Evolutionary conservation across 2,797 vertebrate genomes (phyloP).

Genomic region (Tokudaia tokunoshimensis): DNA sequence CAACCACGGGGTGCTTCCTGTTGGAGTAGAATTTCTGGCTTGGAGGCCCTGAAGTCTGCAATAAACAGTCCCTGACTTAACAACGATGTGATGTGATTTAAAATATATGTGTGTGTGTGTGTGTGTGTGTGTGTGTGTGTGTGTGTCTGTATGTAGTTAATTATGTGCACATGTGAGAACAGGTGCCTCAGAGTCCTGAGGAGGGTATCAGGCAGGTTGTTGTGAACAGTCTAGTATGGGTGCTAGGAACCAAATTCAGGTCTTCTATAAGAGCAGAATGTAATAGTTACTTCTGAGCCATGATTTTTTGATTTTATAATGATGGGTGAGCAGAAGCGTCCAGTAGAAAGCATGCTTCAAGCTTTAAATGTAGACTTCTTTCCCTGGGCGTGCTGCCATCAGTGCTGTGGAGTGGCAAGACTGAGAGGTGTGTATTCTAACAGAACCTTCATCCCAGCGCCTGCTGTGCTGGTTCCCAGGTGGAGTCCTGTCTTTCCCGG

Average conservation of each 20-base stretch:
- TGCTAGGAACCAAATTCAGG: not conserved
- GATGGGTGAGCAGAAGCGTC: not conserved
- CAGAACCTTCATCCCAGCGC: not conserved
- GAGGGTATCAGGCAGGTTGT: not conserved
- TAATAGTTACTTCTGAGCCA: not conserved
- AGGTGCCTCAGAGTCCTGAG: not conserved
- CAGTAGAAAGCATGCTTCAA: not conserved
- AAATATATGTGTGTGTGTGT: not conserved
- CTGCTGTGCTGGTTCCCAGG: not conserved
- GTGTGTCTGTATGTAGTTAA: not conserved
- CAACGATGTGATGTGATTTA: not conserved
- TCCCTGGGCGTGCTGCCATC: not conserved
- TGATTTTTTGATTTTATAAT: not conserved
- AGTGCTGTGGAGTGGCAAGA: not conserved
- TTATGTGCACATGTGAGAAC: no score
- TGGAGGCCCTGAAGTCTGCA: not conserved
- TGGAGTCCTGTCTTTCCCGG: not conserved
- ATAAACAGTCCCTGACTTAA: not conserved
- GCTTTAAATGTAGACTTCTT: not conserved
- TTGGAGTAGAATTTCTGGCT: not conserved
- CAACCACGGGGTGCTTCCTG: no score
- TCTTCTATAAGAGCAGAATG: not conserved
- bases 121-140: not conserved
- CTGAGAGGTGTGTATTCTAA: not conserved
- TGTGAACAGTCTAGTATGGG: not conserved